phyloP scores from a whole-genome alignment of 2,113 vertebrate species.

The Setophaga kirtlandii region DNA sequence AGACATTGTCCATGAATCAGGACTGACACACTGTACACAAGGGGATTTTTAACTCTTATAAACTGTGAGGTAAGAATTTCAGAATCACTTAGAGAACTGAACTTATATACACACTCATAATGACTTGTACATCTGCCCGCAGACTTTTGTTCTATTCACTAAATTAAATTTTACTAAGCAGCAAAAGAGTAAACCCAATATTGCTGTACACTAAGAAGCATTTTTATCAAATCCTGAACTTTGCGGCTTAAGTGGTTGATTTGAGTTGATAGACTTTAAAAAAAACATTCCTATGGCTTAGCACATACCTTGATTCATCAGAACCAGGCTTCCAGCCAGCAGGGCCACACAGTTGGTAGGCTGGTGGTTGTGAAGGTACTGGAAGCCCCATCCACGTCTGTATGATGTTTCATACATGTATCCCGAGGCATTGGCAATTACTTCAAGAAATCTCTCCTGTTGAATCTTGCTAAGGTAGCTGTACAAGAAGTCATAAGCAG shows the following conservation, averaged over 20 bases:
- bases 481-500: slow-evolving; percentile 95
- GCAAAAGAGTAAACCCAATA: neutral
- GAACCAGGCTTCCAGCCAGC: slow-evolving; percentile 91
- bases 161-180: neutral
- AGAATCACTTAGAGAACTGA: neutral
- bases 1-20: neutral
- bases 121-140: neutral
- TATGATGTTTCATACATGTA: slow-evolving; percentile 97
- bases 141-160: neutral
- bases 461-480: slow-evolving; percentile 89
- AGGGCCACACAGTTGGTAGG: slow-evolving; percentile 98
- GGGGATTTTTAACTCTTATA: neutral
- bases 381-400: slow-evolving; percentile 94
- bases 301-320: slow-evolving; percentile 94
- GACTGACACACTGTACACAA: neutral
- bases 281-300: neutral
- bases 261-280: neutral
- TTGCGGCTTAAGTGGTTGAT: neutral
- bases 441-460: slow-evolving; percentile 93
- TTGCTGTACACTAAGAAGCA: neutral
- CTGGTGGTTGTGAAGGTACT: slow-evolving; percentile 98
- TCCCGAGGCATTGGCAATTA: slow-evolving; percentile 90
- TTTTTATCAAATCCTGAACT: neutral
- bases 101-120: neutral
- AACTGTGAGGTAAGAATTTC: neutral